A percentile compares a stretch with the other conserved stretches of the same genome.
phyloP scores from a whole-genome alignment of 2,888 invertebrate genomes.

The Sisyra terminalis region DNA sequence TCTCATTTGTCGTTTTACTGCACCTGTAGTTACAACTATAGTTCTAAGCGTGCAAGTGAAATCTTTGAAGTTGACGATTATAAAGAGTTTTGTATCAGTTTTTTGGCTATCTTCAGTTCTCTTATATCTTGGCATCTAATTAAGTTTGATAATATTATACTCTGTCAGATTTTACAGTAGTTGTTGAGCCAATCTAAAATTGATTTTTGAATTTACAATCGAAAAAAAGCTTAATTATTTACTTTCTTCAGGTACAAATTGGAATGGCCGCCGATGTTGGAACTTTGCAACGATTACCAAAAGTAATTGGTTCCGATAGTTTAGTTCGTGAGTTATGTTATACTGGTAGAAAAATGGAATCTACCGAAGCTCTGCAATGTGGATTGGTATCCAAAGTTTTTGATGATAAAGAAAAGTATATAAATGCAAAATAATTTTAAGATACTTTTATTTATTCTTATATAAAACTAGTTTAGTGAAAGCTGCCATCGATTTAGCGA shows the following conservation, averaged over 20 bases:
- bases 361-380: slow-evolving; percentile 62
- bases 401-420: slow-evolving; percentile 47
- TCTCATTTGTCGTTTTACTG: no score
- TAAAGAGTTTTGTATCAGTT: no score
- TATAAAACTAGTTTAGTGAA: slow-evolving; percentile 42
- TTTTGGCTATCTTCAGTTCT: no score
- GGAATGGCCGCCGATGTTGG: slow-evolving; percentile 96
- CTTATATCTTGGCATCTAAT: no score
- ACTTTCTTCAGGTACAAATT: slow-evolving; percentile 33
- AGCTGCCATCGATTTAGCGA: slow-evolving; percentile 57
- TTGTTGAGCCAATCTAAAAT: not conserved
- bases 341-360: slow-evolving; percentile 65
- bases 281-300: slow-evolving; percentile 81
- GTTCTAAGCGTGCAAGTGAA: no score
- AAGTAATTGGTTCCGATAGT: slow-evolving; percentile 76
- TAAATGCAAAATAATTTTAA: not conserved
- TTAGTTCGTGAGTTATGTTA: slow-evolving; percentile 73
- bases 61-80: no score
- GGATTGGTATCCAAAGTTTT: slow-evolving; percentile 74
- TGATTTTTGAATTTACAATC: not conserved
- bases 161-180: no score
- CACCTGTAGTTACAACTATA: no score
- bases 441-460: not conserved
- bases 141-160: no score
- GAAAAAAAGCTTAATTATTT: not conserved